phyloP scores from a whole-genome alignment of 2,888 invertebrate species.

The Thysanoteuthis rhombus region DNA sequence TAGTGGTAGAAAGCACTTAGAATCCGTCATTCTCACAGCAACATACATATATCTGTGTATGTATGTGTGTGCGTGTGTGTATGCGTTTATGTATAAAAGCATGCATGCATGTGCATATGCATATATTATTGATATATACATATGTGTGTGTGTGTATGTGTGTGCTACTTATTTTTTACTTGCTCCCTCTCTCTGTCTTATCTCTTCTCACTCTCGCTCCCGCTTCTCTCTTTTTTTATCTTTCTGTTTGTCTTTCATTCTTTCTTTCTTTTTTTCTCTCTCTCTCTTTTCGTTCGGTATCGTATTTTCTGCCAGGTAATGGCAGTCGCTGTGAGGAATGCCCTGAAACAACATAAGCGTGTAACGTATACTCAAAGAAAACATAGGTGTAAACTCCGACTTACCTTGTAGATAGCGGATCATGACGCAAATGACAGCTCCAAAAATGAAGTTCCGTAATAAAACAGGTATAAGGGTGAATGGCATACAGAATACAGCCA shows the following conservation, averaged over 20 bases:
- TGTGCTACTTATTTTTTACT: neutral
- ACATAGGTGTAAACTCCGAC: slow-evolving; percentile 40
- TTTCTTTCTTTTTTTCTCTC: neutral
- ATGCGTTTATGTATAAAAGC: no score
- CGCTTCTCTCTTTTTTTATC: neutral
- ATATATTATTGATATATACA: no score
- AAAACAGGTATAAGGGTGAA: slow-evolving; percentile 78
- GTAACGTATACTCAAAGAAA: neutral
- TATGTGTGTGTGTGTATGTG: no score
- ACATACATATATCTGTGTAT: neutral
- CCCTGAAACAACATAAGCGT: no score
- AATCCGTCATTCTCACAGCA: neutral
- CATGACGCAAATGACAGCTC: slow-evolving; percentile 77
- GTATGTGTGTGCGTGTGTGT: neutral
- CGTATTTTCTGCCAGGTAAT: no score
- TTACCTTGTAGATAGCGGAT: slow-evolving; percentile 81
- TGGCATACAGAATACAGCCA: slow-evolving; percentile 85
- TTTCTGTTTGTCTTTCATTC: neutral
- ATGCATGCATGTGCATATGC: no score
- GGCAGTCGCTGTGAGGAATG: neutral
- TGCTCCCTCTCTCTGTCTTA: neutral
- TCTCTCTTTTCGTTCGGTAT: neutral
- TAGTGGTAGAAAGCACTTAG: no score
- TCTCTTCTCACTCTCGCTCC: neutral
- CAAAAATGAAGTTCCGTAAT: slow-evolving; percentile 78